phyloP scores from a whole-genome alignment of 2,888 invertebrate species.

The Philonicus albiceps region DNA sequence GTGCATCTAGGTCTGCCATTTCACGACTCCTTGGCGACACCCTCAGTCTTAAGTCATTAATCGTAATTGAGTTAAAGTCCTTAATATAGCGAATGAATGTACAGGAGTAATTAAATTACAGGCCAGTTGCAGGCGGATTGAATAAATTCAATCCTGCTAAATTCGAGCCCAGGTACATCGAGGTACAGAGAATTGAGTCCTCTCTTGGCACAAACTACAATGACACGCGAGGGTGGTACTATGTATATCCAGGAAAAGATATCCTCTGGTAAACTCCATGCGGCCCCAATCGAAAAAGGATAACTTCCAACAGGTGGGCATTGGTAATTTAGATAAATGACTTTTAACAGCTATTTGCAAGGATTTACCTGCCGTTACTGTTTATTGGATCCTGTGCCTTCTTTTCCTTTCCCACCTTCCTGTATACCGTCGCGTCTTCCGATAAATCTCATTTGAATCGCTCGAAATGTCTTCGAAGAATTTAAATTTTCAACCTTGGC shows the following conservation, averaged over 20 bases:
- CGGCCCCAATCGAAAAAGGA: not conserved
- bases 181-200: not conserved
- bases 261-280: not conserved
- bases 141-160: not conserved
- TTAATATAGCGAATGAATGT: conserved; percentile 17
- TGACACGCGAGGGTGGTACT: not conserved
- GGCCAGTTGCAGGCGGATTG: not conserved
- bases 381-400: not conserved
- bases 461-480: not conserved
- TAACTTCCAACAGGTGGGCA: conserved; percentile 19
- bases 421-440: not conserved
- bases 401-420: not conserved
- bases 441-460: conserved; percentile 11
- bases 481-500: not conserved
- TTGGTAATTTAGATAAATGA: conserved; percentile 35
- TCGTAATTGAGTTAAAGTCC: conserved; percentile 26
- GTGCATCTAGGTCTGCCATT: not conserved
- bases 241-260: not conserved
- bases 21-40: not conserved
- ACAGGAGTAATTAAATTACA: conserved; percentile 20
- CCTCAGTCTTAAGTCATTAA: not conserved
- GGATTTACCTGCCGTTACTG: not conserved
- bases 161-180: not conserved
- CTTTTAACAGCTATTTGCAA: conserved; percentile 18
- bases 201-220: not conserved